phyloP scores from a whole-genome alignment of 2,797 vertebrate genomes.

The Tenualosa thibaudeaui region DNA sequence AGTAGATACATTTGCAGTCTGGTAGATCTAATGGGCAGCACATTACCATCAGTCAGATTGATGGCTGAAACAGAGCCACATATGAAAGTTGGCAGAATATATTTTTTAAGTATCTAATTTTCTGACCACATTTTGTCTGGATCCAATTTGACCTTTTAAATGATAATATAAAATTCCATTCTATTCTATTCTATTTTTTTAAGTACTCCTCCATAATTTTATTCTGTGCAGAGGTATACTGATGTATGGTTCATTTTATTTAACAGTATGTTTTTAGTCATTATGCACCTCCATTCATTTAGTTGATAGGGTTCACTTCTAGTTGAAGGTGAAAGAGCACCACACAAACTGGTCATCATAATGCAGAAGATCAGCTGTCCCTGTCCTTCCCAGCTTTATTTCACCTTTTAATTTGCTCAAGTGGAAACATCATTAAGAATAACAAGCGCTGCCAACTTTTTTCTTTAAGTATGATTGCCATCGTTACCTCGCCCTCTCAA shows the following conservation, averaged over 20 bases:
- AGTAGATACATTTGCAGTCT: too few species aligned
- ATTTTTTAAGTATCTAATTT: neutral
- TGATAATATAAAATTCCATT: neutral
- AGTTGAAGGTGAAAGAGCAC: neutral
- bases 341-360: neutral
- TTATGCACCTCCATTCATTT: neutral
- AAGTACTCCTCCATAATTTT: neutral
- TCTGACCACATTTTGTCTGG: neutral
- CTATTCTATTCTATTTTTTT: neutral
- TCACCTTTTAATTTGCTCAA: neutral
- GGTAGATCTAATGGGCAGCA: too few species aligned
- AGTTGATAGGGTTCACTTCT: neutral
- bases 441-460: neutral
- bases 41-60: too few species aligned
- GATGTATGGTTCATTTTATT: neutral
- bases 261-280: neutral
- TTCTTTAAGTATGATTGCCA: slow-evolving; percentile 1
- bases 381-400: neutral
- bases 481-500: neutral
- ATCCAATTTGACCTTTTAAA: neutral
- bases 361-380: neutral
- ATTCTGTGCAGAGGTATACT: neutral
- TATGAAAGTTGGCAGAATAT: neutral
- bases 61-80: neutral
- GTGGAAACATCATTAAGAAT: neutral